Evolutionary conservation across 1,140 invertebrate species (phyloP), one percentile per base, ranked within the genome.

Genomic region (Aphaenogaster floridana): DNA sequence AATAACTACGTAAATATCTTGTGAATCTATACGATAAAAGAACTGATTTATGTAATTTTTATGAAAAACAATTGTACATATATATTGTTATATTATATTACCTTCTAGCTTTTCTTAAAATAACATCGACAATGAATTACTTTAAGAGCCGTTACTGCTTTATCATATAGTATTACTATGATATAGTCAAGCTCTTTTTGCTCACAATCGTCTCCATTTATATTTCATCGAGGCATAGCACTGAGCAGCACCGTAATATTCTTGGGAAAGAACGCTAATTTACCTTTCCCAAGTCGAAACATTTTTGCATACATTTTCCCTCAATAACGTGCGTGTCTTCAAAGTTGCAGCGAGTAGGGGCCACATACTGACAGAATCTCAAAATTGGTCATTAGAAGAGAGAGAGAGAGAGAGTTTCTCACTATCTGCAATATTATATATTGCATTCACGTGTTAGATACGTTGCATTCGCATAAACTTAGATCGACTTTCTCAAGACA

Each of bases 141-240:
- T 34, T 28, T 61, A 61, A 61, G 28, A 28, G 0, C 28, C 28
- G 28, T 28, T 28, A 28, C 28, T 28, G 28, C 28, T 28, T 28
- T 28, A 28, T 28, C 28, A 28, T 28, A 28, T 28, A 28, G 21
- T 28, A 61, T 34, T 28, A 11, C 28, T 1, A 61, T 61, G 48
- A 13, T 50, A 13, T 50, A 50, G 48, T 28, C 28, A 28, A 48
- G 52, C 57, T 71, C 45, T 15, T 48, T 50, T 71, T 71, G 11
- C 17, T 54, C 48, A 50, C 34, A 28, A 39, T 17, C 36, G 2
- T 39, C 36, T 17, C 21, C 36, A 21, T 76, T 76, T 39, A 76
- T 57, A 76, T 76, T 76, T 76, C 28, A 59, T 76, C 17, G 21
- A 59, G n/a, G 11, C 17, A 15, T 28, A 74, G 17, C 34, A 28